phyloP scores from a whole-genome alignment of 2,797 vertebrate genomes.

The Holocentrus rufus region DNA sequence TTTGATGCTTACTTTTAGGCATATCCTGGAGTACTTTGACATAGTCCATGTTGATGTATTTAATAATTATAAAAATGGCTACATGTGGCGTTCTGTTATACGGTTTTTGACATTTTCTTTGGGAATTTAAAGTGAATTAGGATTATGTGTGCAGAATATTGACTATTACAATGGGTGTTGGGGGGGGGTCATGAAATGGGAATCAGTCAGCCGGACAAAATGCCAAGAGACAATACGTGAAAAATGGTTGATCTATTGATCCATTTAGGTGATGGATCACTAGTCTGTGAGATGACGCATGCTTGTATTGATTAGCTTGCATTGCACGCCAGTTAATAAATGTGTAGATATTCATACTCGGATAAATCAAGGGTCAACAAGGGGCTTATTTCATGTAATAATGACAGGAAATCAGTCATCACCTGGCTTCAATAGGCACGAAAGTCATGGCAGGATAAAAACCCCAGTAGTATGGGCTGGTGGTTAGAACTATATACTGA shows the following conservation, averaged over 20 bases:
- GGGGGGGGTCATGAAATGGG: neutral
- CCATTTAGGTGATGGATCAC: conserved; percentile 60
- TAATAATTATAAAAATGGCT: conserved; percentile 29
- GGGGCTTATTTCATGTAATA: conserved; percentile 25
- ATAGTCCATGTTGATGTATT: conserved; percentile 14
- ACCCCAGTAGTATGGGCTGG: neutral
- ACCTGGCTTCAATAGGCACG: conserved; percentile 38
- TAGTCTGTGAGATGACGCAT: conserved; percentile 43
- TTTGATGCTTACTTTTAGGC: conserved; percentile 46
- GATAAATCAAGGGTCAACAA: conserved; percentile 56
- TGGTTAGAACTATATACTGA: neutral
- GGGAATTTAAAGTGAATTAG: neutral
- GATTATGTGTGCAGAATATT: neutral
- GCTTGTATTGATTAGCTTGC: conserved; percentile 64
- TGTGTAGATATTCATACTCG: conserved; percentile 52
- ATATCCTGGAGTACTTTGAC: conserved; percentile 30
- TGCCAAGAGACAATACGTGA: conserved; percentile 20
- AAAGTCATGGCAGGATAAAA: conserved; percentile 2
- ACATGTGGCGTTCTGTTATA: neutral
- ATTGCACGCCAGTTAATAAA: conserved; percentile 55
- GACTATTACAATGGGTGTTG: neutral
- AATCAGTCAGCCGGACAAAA: conserved; percentile 23
- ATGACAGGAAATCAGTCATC: conserved; percentile 46
- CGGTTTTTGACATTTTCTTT: conserved; percentile 21
- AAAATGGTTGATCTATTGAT: conserved; percentile 60